These are phyloP conservation scores for Teleiodes luculella DNA, from an alignment of 2,888 invertebrate genomes.

Conservation along the genomic window DNA sequence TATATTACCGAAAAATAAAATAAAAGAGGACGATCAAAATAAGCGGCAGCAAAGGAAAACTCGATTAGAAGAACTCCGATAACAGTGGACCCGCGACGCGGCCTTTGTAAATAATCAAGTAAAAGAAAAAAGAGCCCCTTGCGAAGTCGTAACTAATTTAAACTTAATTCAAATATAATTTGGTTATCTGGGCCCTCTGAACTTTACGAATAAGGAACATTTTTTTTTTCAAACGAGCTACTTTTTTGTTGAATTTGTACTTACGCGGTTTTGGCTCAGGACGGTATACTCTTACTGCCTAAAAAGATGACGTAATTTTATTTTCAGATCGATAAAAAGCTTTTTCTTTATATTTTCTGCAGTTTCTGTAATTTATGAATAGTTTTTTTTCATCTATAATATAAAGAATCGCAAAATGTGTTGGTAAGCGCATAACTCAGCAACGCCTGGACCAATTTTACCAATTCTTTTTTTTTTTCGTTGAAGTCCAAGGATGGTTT, in stretches of 20 bases:
- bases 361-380: too few species aligned
- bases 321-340: too few species aligned
- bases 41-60: slow-evolving; percentile 11
- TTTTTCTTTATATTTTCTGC: too few species aligned
- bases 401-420: too few species aligned
- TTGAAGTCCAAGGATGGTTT: too few species aligned
- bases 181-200: slow-evolving; percentile 6
- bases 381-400: too few species aligned
- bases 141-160: slow-evolving; percentile 16
- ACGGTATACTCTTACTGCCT: too few species aligned
- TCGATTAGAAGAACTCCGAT: slow-evolving; percentile 23
- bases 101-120: slow-evolving; percentile 19
- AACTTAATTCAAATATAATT: slow-evolving; percentile 12
- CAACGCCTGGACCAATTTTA: too few species aligned
- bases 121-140: slow-evolving; percentile 13
- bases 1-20: neutral
- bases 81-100: slow-evolving; percentile 7
- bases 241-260: neutral
- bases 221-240: neutral
- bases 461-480: too few species aligned
- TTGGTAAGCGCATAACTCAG: too few species aligned
- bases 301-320: too few species aligned
- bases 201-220: slow-evolving; percentile 2
- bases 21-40: neutral
- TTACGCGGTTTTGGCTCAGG: too few species aligned